Evolutionary conservation across 2,113 vertebrate genomes (phyloP).

Genomic region (Diadophis punctatus): DNA sequence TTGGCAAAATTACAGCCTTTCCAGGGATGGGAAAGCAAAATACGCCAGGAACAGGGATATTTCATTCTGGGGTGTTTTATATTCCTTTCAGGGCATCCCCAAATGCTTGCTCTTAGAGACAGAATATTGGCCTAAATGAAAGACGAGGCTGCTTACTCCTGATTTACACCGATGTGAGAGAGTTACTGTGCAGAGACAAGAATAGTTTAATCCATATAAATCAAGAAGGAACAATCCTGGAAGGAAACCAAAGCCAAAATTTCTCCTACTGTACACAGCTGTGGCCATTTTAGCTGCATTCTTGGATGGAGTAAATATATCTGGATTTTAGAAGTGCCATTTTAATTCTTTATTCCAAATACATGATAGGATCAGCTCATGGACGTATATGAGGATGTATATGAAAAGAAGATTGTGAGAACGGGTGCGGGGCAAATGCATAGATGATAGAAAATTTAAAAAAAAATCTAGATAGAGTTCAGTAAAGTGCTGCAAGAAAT

Average conservation of each 20-base stretch:
- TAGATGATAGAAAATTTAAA: not conserved
- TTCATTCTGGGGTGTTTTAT: not conserved
- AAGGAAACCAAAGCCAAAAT: not conserved
- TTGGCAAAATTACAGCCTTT: not conserved
- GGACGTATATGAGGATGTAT: not conserved
- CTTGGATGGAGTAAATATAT: not conserved
- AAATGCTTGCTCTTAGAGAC: not conserved
- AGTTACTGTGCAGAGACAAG: conserved; percentile 6
- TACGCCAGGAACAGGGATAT: not conserved
- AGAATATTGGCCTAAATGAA: not conserved
- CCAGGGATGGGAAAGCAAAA: not conserved
- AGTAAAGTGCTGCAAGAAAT: not conserved
- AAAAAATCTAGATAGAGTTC: not conserved
- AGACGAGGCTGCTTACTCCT: not conserved
- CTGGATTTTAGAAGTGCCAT: not conserved
- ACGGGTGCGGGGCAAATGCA: accelerated
- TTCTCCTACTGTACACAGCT: not conserved
- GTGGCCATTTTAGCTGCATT: not conserved
- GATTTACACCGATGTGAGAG: accelerated
- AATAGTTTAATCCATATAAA: not conserved
- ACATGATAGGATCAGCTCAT: not conserved
- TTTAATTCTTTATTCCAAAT: not conserved
- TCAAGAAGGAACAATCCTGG: not conserved
- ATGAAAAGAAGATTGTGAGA: not conserved
- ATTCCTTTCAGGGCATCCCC: not conserved